Evolutionary conservation across 2,113 vertebrate genomes (phyloP).

Genomic region (Syngnathoides biaculeatus): DNA sequence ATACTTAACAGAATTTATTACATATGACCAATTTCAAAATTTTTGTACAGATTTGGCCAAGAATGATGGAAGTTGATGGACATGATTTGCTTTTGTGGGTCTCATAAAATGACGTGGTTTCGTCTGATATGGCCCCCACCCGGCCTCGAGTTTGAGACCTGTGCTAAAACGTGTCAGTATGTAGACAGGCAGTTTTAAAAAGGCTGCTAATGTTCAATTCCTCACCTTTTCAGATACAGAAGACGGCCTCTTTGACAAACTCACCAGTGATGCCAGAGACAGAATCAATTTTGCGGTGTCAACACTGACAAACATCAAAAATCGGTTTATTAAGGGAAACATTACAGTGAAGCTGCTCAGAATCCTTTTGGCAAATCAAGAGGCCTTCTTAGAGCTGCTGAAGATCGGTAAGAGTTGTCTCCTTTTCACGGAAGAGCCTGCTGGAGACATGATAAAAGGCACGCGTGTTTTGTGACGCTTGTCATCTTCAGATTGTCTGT

Average conservation of each 20-base stretch:
- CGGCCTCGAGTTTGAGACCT: too few species aligned
- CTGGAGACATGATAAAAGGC: neutral
- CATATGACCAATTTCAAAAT: too few species aligned
- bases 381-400: constrained; percentile 71
- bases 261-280: constrained; percentile 68
- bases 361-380: constrained; percentile 51
- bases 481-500: constrained; percentile 61
- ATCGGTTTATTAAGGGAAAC: constrained; percentile 52
- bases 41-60: too few species aligned
- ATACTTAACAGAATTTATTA: too few species aligned
- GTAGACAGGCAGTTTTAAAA: neutral
- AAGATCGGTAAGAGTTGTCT: constrained; percentile 69
- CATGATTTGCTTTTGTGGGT: too few species aligned
- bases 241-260: constrained; percentile 57
- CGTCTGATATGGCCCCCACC: too few species aligned
- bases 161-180: neutral
- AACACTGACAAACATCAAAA: constrained; percentile 44
- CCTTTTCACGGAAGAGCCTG: neutral
- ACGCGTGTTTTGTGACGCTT: neutral
- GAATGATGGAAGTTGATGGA: too few species aligned
- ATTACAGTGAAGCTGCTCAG: constrained; percentile 73
- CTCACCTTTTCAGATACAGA: constrained; percentile 63
- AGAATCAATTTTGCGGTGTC: constrained; percentile 69
- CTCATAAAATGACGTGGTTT: too few species aligned
- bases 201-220: neutral